phyloP scores from a whole-genome alignment of 1,140 invertebrate species.

The Drosophila repleta region DNA sequence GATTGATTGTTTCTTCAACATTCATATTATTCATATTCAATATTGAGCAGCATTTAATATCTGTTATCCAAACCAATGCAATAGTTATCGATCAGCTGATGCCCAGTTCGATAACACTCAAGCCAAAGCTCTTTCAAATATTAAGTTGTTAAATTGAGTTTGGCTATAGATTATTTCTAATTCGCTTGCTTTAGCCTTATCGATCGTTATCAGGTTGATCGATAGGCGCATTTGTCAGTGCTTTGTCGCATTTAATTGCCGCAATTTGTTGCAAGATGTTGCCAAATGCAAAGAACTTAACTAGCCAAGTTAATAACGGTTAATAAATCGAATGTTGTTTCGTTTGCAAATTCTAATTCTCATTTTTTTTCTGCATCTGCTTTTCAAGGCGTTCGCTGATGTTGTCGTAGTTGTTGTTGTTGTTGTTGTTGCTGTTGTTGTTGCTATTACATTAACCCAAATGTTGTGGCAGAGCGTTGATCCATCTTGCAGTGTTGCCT shows the following conservation, averaged over 20 bases:
- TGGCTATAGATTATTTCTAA: neutral
- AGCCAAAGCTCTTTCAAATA: neutral
- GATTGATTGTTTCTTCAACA: no score
- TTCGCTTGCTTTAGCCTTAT: slow-evolving; percentile 4
- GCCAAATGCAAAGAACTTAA: slow-evolving; percentile 2
- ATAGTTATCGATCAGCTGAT: neutral
- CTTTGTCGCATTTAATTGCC: slow-evolving; percentile 26
- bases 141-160: neutral
- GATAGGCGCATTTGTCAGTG: slow-evolving; percentile 4
- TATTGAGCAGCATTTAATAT: neutral
- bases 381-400: slow-evolving; percentile 22
- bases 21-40: neutral
- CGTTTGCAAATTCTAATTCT: slow-evolving; percentile 4
- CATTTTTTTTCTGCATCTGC: slow-evolving; percentile 27
- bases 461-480: slow-evolving; percentile 44
- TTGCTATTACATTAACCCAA: slow-evolving; percentile 69
- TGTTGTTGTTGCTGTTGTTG: slow-evolving; percentile 22
- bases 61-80: neutral
- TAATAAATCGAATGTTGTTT: slow-evolving; percentile 48
- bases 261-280: slow-evolving; percentile 14
- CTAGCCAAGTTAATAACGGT: slow-evolving; percentile 4
- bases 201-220: slow-evolving; percentile 11
- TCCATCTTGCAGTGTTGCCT: slow-evolving; percentile 14
- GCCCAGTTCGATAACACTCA: neutral
- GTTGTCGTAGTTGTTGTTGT: slow-evolving; percentile 36